phyloP scores from a whole-genome alignment of 2,797 vertebrate species.

The Myiothlypis chrysogaster region DNA sequence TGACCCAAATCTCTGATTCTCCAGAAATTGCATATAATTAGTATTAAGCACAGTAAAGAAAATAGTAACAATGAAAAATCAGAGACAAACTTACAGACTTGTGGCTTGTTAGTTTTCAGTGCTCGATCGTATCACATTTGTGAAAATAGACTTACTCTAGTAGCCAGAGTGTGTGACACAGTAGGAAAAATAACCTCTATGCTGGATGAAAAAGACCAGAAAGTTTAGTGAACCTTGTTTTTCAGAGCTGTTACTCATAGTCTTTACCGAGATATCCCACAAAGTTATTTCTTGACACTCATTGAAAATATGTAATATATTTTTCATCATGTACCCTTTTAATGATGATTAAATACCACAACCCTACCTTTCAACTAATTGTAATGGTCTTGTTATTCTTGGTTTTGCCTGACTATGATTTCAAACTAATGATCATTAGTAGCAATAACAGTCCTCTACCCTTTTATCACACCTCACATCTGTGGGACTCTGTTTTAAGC shows the following conservation, averaged over 20 bases:
- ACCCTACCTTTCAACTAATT: conserved; percentile 31
- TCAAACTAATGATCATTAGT: conserved; percentile 40
- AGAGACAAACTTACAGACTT: background rate
- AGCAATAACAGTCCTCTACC: conserved; percentile 33
- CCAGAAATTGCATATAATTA: background rate
- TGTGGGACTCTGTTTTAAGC: background rate
- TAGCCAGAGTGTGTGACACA: background rate
- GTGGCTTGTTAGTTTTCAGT: background rate
- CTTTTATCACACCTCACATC: conserved; percentile 47
- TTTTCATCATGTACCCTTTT: conserved; percentile 47
- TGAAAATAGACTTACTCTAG: background rate
- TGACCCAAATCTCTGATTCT: background rate
- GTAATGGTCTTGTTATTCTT: conserved; percentile 51
- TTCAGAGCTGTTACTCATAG: background rate
- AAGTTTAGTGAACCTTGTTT: background rate
- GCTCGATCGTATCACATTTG: background rate
- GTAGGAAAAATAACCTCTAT: background rate
- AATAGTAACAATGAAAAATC: background rate
- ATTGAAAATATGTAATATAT: conserved; percentile 17
- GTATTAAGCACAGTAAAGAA: background rate
- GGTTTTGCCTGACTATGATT: conserved; percentile 42
- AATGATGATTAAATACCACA: conserved; percentile 40
- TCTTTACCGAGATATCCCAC: background rate
- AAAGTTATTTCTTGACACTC: background rate
- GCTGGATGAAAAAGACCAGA: background rate